Percentiles rank a stretch among this genome's conserved stretches.
These are phyloP conservation scores for Cephus spinipes DNA, from an alignment of 2,888 invertebrate genomes.

Conservation along the genomic window DNA sequence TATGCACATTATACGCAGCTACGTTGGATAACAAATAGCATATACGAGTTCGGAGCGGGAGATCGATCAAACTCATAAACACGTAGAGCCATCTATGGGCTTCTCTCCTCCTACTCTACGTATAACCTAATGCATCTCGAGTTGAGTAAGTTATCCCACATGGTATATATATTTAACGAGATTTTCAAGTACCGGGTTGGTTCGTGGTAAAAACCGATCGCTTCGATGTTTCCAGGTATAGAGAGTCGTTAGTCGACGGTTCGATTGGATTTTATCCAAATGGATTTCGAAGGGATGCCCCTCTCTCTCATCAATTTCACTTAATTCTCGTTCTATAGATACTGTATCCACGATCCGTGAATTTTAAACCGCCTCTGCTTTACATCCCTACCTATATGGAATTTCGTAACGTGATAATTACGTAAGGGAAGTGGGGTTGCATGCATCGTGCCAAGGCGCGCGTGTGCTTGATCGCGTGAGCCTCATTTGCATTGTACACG, in stretches of 20 bases:
- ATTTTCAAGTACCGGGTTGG: background rate
- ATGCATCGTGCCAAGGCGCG: slow-evolving; percentile 28
- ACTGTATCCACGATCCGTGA: background rate
- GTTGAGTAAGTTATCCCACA: background rate
- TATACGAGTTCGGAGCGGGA: background rate
- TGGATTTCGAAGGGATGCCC: background rate
- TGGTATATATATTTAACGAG: background rate
- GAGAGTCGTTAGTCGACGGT: background rate
- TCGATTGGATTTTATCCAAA: background rate
- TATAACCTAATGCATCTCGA: background rate
- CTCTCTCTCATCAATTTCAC: background rate
- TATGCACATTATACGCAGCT: background rate
- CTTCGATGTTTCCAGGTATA: background rate
- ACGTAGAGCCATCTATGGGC: background rate
- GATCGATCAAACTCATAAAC: background rate
- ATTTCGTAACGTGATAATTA: slow-evolving; percentile 34
- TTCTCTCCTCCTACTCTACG: background rate
- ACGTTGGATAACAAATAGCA: slow-evolving; percentile 1
- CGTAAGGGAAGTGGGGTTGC: slow-evolving; percentile 29
- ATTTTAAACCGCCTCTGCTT: background rate
- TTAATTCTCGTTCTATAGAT: background rate
- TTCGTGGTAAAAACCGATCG: background rate
- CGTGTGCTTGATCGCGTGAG: slow-evolving; percentile 52
- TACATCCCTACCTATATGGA: background rate
- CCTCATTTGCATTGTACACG: slow-evolving; percentile 54